Conservation (phyloP, 2,888 invertebrate genomes). For the Campoletis raptor region DNA sequence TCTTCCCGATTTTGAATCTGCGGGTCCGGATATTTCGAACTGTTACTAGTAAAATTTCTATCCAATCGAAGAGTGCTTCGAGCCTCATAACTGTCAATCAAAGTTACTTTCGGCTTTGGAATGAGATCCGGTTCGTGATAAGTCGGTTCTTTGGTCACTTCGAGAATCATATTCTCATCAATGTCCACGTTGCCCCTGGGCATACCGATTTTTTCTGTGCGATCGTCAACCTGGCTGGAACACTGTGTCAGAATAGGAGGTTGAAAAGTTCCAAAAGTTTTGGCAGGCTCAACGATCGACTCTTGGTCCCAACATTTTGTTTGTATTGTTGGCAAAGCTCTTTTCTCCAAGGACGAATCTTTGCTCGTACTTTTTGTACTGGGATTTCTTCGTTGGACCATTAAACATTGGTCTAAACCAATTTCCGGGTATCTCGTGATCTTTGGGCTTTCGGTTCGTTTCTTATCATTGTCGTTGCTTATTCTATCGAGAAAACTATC, state of each 20-base stretch:
- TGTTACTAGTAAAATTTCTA: slow-evolving; percentile 53
- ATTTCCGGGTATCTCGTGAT: slow-evolving; percentile 73
- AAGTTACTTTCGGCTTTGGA: slow-evolving; percentile 42
- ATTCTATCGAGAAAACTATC: slow-evolving; percentile 72
- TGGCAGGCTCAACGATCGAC: slow-evolving; percentile 69
- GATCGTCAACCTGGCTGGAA: slow-evolving; percentile 6
- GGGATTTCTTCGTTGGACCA: slow-evolving; percentile 70
- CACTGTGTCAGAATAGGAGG: slow-evolving; percentile 56
- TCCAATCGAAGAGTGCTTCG: slow-evolving; percentile 72
- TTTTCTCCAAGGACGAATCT: slow-evolving; percentile 52
- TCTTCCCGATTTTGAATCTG: slow-evolving; percentile 15
- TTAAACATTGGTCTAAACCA: slow-evolving; percentile 72
- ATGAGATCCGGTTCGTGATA: slow-evolving; percentile 63
- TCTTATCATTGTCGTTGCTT: slow-evolving; percentile 73
- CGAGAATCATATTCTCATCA: slow-evolving; percentile 33
- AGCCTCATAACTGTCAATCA: slow-evolving; percentile 70
- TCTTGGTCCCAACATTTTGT: slow-evolving; percentile 66
- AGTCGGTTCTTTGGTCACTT: slow-evolving; percentile 60
- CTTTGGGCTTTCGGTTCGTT: slow-evolving; percentile 70
- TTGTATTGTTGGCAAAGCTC: slow-evolving; percentile 49
- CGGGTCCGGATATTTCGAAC: slow-evolving; percentile 33
- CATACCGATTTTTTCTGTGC: slow-evolving; percentile 7
- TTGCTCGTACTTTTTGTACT: slow-evolving; percentile 68
- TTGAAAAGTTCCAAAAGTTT: slow-evolving; percentile 75
- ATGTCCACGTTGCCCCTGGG: slow-evolving; percentile 15